These are phyloP conservation scores for Dryas iulia DNA, from an alignment of 1,140 invertebrate genomes.

Conservation along the genomic window DNA sequence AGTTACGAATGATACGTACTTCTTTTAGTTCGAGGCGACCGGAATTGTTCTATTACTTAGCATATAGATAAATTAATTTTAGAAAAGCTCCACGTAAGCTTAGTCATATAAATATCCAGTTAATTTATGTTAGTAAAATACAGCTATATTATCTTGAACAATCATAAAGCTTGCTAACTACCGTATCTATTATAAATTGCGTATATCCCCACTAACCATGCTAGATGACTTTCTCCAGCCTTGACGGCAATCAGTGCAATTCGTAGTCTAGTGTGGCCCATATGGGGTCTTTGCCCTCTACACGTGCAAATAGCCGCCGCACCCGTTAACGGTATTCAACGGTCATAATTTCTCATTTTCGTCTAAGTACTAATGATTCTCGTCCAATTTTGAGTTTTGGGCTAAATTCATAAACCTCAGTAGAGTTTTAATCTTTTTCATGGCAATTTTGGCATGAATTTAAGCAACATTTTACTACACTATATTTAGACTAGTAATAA, in stretches of 20 bases:
- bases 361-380: slow-evolving; percentile 29
- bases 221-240: slow-evolving; percentile 28
- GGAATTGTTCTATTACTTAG: not conserved
- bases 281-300: slow-evolving; percentile 56
- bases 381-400: slow-evolving; percentile 18
- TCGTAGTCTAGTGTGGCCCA: slow-evolving; percentile 42
- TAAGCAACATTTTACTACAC: too few species aligned
- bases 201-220: not conserved
- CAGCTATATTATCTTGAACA: not conserved
- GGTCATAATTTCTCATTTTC: slow-evolving; percentile 41
- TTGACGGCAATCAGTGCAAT: slow-evolving; percentile 27
- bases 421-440: not conserved
- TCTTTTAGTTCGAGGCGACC: not conserved
- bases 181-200: not conserved
- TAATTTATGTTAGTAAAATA: not conserved
- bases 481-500: too few species aligned
- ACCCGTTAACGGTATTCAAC: slow-evolving; percentile 60
- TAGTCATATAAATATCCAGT: not conserved
- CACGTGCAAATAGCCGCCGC: slow-evolving; percentile 61
- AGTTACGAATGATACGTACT: not conserved
- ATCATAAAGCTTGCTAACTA: not conserved
- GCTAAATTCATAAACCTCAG: not conserved
- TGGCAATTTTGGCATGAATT: not conserved
- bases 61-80: not conserved
- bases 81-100: not conserved